These are phyloP conservation scores for Myanophis thanlyinensis DNA, from an alignment of 2,113 vertebrate species.

Conservation along the genomic window DNA sequence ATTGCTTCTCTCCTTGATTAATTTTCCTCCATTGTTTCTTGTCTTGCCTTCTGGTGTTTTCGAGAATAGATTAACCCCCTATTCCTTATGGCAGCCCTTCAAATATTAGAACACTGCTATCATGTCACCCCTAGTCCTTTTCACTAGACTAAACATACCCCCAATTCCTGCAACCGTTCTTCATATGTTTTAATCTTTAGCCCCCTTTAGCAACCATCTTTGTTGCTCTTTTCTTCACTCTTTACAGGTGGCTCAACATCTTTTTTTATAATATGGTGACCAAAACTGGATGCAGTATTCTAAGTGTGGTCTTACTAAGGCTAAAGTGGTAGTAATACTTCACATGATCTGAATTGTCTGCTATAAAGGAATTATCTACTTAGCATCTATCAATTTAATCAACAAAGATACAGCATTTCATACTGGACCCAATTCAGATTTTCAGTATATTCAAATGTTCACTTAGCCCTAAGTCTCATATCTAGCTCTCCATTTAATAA, in stretches of 20 bases:
- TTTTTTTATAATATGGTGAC: not conserved
- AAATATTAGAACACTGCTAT: no score
- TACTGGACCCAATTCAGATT: not conserved
- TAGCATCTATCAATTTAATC: not conserved
- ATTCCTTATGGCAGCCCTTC: no score
- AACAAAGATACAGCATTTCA: not conserved
- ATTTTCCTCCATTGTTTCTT: not conserved
- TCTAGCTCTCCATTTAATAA: not conserved
- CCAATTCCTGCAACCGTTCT: no score
- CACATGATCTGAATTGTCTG: not conserved
- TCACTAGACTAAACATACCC: no score
- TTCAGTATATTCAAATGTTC: not conserved
- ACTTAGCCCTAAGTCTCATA: no score
- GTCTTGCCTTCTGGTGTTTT: not conserved
- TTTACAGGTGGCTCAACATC: not conserved
- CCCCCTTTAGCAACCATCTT: no score
- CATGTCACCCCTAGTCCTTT: no score
- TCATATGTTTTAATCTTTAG: no score
- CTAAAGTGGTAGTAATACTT: not conserved
- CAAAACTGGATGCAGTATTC: not conserved
- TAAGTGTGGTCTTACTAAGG: not conserved
- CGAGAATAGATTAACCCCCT: not conserved
- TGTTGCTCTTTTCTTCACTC: not conserved
- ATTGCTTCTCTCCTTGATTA: not conserved
- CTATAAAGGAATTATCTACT: not conserved